phyloP scores from a whole-genome alignment of 2,797 vertebrate species.

The Nyctibius grandis region DNA sequence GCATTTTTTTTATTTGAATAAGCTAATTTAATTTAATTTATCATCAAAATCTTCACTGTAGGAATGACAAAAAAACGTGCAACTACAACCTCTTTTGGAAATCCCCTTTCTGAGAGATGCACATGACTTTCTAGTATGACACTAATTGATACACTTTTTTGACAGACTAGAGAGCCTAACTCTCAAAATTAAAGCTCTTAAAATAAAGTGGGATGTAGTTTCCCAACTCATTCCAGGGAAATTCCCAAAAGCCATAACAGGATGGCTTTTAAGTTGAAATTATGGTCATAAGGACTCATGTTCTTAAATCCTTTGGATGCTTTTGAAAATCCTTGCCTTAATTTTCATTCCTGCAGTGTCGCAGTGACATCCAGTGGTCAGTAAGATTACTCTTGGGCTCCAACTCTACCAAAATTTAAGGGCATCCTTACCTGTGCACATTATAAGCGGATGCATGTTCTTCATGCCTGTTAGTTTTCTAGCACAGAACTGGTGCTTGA shows the following conservation, averaged over 20 bases:
- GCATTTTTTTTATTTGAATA: not conserved
- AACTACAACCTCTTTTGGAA: not conserved
- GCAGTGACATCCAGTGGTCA: constrained; percentile 81
- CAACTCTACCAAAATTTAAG: not conserved
- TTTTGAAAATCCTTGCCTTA: constrained; percentile 1
- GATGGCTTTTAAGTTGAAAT: not conserved
- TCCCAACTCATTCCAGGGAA: not conserved
- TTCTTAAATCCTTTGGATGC: not conserved
- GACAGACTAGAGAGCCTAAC: not conserved
- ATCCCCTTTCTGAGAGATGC: not conserved
- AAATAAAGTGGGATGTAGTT: not conserved
- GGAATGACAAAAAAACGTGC: constrained; percentile 31
- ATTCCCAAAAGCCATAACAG: not conserved
- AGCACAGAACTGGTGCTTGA: not conserved
- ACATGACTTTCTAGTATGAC: not conserved
- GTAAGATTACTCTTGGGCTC: constrained; percentile 66
- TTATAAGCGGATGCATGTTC: not conserved
- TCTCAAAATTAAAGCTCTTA: not conserved
- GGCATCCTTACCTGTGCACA: not conserved
- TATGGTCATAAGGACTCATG: not conserved
- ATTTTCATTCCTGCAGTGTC: constrained; percentile 58
- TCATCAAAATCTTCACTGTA: constrained; percentile 6
- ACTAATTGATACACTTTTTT: not conserved
- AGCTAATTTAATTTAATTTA: constrained; percentile 18
- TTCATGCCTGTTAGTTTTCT: not conserved